Evolutionary conservation across 1,140 invertebrate species (phyloP).

Genomic region (Ectropis grisescens): DNA sequence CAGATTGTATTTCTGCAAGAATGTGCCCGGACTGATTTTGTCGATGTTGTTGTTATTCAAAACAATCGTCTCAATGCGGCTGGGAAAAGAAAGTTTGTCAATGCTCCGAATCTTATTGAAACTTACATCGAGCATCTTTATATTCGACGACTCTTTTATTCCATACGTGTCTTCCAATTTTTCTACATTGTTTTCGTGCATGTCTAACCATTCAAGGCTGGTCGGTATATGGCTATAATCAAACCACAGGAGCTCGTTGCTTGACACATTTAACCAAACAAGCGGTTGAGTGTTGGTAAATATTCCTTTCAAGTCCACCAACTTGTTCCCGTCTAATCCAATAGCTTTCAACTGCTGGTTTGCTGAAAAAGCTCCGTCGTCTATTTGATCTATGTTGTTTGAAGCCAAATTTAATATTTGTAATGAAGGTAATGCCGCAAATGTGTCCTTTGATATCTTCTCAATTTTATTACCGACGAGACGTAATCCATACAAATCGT

Average conservation of each 20-base stretch:
- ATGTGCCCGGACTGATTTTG: slow-evolving; percentile 80
- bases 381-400: slow-evolving; percentile 77
- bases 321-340: slow-evolving; percentile 77
- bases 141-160: slow-evolving; percentile 78
- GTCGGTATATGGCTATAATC: slow-evolving; percentile 79
- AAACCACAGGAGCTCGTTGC: slow-evolving; percentile 78
- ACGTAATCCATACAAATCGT: slow-evolving; percentile 74
- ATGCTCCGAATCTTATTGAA: slow-evolving; percentile 80
- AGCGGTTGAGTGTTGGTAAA: slow-evolving; percentile 77
- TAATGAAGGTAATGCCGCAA: slow-evolving; percentile 75
- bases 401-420: slow-evolving; percentile 79
- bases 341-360: slow-evolving; percentile 78
- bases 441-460: slow-evolving; percentile 78
- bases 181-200: slow-evolving; percentile 79
- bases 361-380: slow-evolving; percentile 76
- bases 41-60: slow-evolving; percentile 84
- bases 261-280: slow-evolving; percentile 81
- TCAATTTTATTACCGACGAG: slow-evolving; percentile 78
- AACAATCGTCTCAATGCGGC: slow-evolving; percentile 80
- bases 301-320: slow-evolving; percentile 78
- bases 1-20: slow-evolving; percentile 78
- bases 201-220: slow-evolving; percentile 79
- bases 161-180: slow-evolving; percentile 83
- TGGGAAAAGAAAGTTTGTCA: slow-evolving; percentile 78
- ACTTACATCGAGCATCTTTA: slow-evolving; percentile 85